Conservation (phyloP, 2,888 invertebrate species). For the Cephus pulcher region DNA sequence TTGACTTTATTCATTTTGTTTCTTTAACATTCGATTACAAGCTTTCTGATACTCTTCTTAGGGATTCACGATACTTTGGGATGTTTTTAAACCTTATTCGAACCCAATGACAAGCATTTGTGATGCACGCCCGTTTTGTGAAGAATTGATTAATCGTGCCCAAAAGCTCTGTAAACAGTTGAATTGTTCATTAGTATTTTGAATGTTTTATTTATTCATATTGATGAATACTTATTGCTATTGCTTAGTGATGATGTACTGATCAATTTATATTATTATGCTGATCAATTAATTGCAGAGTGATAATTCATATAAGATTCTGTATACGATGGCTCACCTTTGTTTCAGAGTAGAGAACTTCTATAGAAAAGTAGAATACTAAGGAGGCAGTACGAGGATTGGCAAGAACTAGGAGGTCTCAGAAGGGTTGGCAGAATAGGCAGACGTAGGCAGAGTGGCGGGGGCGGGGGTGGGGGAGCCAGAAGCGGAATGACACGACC, state of each 20-base stretch:
- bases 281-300: not conserved
- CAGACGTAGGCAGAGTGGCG: slow-evolving; percentile 54
- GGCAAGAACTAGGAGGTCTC: slow-evolving; percentile 36
- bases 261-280: not conserved
- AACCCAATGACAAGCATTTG: not conserved
- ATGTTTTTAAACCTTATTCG: not conserved
- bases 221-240: not conserved
- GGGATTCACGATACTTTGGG: not conserved
- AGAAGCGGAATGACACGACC: slow-evolving; percentile 74
- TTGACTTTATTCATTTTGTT: slow-evolving; percentile 7
- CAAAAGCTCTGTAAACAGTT: not conserved
- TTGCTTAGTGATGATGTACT: not conserved
- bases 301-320: not conserved
- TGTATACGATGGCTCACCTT: not conserved
- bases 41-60: not conserved
- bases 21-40: slow-evolving; percentile 14
- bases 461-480: slow-evolving; percentile 47
- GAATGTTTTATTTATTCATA: not conserved
- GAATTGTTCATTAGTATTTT: not conserved
- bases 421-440: slow-evolving; percentile 57
- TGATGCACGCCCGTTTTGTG: not conserved
- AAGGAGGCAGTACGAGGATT: not conserved
- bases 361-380: not conserved
- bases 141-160: not conserved
- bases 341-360: not conserved